A percentile compares a stretch with the other conserved stretches of the same genome.
Evolutionary conservation across 2,113 vertebrate species (phyloP).

Genomic region (Phoxinus phoxinus): DNA sequence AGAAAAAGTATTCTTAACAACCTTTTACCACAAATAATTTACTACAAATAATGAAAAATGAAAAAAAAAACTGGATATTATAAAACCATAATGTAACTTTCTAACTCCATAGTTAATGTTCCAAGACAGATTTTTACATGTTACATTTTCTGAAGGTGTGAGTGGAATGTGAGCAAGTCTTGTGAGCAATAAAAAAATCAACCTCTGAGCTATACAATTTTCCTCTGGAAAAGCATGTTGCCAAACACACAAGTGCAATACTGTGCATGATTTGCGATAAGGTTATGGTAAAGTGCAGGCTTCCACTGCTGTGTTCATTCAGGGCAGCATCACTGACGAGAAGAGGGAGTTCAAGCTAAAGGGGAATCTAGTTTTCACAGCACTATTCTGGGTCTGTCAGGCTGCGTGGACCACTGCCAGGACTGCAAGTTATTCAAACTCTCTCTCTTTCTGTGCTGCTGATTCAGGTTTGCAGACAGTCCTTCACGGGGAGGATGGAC

Average conservation of each 20-base stretch:
- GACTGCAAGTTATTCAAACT: background rate
- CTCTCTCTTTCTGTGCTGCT: background rate
- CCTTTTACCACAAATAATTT: background rate
- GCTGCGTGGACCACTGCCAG: background rate
- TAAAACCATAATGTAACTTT: background rate
- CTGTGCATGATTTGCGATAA: background rate
- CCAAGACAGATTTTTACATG: background rate
- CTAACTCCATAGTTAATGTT: background rate
- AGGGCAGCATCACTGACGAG: constrained; percentile 34
- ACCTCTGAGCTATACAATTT: background rate
- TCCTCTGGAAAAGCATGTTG: background rate
- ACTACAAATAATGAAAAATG: background rate
- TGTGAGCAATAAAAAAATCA: background rate
- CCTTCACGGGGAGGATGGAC: constrained; percentile 41
- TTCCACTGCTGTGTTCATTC: background rate
- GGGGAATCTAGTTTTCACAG: constrained; percentile 10
- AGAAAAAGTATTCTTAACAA: background rate
- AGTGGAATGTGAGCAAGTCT: background rate
- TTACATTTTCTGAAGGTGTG: background rate
- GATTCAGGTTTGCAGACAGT: constrained; percentile 38
- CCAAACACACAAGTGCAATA: background rate
- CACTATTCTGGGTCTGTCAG: constrained; percentile 22
- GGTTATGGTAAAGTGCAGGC: constrained; percentile 14
- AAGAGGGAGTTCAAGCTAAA: constrained; percentile 3
- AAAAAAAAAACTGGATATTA: background rate